These are phyloP conservation scores for Cranoglanis bouderius DNA, from an alignment of 2,113 vertebrate species.

Conservation along the genomic window DNA sequence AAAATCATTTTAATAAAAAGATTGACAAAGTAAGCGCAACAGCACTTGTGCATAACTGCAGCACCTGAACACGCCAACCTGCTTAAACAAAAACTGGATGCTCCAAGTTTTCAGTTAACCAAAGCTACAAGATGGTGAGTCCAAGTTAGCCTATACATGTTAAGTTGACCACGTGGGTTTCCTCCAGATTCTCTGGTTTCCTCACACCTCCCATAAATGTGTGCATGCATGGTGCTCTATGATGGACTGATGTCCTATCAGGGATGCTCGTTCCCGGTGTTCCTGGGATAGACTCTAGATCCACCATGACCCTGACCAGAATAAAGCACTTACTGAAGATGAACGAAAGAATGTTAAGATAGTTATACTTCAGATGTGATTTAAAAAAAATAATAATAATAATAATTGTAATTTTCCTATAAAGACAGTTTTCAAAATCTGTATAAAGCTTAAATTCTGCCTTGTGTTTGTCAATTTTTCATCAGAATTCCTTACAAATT, in stretches of 20 bases:
- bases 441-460: background rate
- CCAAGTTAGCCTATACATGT: background rate
- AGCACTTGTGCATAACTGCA: background rate
- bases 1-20: no score
- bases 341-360: background rate
- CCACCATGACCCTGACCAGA: background rate
- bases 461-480: background rate
- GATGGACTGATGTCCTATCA: background rate
- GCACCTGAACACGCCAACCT: background rate
- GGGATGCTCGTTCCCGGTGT: background rate
- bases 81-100: background rate
- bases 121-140: background rate
- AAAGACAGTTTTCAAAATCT: background rate
- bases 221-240: background rate
- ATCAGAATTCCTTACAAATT: background rate
- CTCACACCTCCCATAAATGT: no score
- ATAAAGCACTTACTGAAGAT: background rate
- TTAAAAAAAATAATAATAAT: no score
- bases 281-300: background rate
- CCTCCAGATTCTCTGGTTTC: no score
- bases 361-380: background rate
- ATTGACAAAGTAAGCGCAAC: background rate
- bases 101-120: background rate
- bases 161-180: no score
- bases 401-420: background rate